These are phyloP conservation scores for Macroglossus sobrinus DNA, from an alignment of 2,113 vertebrate genomes.

Conservation along the genomic window DNA sequence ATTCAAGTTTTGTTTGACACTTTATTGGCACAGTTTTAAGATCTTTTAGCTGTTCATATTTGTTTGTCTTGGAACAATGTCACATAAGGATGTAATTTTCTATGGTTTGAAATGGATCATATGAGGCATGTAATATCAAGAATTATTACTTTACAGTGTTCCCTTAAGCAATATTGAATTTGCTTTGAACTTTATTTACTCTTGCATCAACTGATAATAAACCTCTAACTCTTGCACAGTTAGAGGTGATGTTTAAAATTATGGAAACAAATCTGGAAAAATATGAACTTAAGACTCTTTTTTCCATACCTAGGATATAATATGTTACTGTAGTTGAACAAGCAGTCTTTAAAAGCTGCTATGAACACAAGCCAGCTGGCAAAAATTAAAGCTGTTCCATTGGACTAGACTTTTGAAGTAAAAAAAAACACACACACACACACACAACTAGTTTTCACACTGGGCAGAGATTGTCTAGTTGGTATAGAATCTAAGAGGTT, in stretches of 20 bases:
- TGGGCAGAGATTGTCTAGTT: neutral
- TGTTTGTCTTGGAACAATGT: constrained; percentile 85
- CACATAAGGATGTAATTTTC: constrained; percentile 84
- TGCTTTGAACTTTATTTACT: constrained; percentile 44
- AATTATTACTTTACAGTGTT: constrained; percentile 81
- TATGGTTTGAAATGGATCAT: constrained; percentile 83
- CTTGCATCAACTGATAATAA: constrained; percentile 56
- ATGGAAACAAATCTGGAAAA: neutral
- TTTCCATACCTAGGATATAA: neutral
- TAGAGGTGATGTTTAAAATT: constrained; percentile 38
- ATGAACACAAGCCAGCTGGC: neutral
- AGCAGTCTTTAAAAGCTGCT: neutral
- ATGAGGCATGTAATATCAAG: constrained; percentile 79
- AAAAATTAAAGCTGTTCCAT: neutral
- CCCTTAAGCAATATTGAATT: constrained; percentile 68
- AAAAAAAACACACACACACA: neutral
- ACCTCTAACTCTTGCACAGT: constrained; percentile 47
- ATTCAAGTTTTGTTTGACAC: constrained; percentile 86
- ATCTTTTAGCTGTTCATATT: constrained; percentile 86
- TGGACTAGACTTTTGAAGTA: neutral
- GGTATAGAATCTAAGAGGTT: neutral
- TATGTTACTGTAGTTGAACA: neutral
- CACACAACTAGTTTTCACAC: neutral
- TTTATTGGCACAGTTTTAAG: constrained; percentile 87
- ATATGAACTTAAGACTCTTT: neutral